A percentile compares a stretch with the other conserved stretches of the same genome.
These are phyloP conservation scores for Cerastis rubricosa DNA, from an alignment of 2,888 invertebrate species.

Conservation along the genomic window DNA sequence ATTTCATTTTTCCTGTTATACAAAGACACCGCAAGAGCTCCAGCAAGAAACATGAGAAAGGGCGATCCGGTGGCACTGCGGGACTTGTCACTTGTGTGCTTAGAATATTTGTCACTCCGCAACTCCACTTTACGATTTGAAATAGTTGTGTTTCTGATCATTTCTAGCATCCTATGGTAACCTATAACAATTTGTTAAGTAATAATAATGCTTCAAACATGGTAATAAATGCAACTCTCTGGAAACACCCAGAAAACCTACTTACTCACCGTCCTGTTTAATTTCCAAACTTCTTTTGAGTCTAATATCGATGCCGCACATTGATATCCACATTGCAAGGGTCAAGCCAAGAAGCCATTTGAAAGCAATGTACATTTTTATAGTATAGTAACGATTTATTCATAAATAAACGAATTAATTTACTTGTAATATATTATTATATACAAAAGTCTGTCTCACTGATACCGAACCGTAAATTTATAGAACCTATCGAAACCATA, in stretches of 20 bases:
- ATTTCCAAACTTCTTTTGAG: constrained; percentile 60
- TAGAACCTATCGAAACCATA: constrained; percentile 71
- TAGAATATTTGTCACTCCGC: constrained; percentile 39
- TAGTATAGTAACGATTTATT: constrained; percentile 41
- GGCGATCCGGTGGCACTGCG: constrained; percentile 66
- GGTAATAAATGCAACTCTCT: neutral
- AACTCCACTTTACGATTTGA: constrained; percentile 38
- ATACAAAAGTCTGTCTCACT: constrained; percentile 38
- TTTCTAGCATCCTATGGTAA: constrained; percentile 47
- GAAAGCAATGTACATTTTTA: constrained; percentile 84
- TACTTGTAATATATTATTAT: constrained; percentile 50
- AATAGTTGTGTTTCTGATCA: constrained; percentile 61
- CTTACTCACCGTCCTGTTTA: constrained; percentile 65
- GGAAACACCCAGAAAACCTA: neutral
- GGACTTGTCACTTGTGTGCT: constrained; percentile 41
- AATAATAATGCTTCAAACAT: neutral
- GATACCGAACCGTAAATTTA: constrained; percentile 75
- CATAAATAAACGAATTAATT: constrained; percentile 53
- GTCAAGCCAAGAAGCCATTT: constrained; percentile 83
- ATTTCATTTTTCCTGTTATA: constrained; percentile 77
- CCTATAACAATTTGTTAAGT: constrained; percentile 50
- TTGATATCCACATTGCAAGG: constrained; percentile 81
- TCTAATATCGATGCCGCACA: constrained; percentile 77
- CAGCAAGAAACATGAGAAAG: constrained; percentile 78
- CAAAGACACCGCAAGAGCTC: constrained; percentile 75